These are phyloP conservation scores for Melieria omissa DNA, from an alignment of 2,888 invertebrate genomes.

Conservation along the genomic window DNA sequence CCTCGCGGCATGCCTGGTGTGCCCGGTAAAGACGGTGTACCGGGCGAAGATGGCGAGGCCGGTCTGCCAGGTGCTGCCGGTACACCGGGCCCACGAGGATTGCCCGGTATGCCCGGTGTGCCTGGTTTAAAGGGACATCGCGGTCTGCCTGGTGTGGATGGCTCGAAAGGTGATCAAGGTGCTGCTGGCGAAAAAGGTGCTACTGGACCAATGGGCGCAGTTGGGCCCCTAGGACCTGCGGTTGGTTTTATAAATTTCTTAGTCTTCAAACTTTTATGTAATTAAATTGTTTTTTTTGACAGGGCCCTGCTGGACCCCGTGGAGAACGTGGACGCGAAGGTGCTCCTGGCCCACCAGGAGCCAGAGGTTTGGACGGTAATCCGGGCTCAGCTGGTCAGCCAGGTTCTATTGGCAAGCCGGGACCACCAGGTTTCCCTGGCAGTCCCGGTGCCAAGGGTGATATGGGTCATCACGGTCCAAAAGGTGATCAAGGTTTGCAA, in stretches of 20 bases:
- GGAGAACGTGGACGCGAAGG: conserved; percentile 90
- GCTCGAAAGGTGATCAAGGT: conserved; percentile 85
- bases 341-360: conserved; percentile 79
- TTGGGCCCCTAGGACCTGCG: conserved; percentile 74
- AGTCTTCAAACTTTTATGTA: background rate
- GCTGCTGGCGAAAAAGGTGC: conserved; percentile 80
- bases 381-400: conserved; percentile 74
- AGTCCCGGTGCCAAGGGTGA: conserved; percentile 83
- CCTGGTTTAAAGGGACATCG: conserved; percentile 87
- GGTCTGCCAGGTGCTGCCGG: conserved; percentile 80
- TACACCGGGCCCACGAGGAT: conserved; percentile 79
- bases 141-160: conserved; percentile 83
- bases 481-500: conserved; percentile 84
- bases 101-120: conserved; percentile 79
- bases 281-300: background rate
- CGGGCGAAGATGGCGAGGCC: conserved; percentile 84
- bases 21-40: conserved; percentile 79
- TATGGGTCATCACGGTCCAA: conserved; percentile 78
- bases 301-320: conserved; percentile 83
- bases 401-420: conserved; percentile 85
- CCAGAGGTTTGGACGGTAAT: conserved; percentile 83
- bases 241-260: conserved; percentile 46
- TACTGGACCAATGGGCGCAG: conserved; percentile 76
- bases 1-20: conserved; percentile 78
- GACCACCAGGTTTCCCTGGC: conserved; percentile 87